Conservation (phyloP, 2,797 vertebrate species). For the Chiroxiphia lanceolata region DNA sequence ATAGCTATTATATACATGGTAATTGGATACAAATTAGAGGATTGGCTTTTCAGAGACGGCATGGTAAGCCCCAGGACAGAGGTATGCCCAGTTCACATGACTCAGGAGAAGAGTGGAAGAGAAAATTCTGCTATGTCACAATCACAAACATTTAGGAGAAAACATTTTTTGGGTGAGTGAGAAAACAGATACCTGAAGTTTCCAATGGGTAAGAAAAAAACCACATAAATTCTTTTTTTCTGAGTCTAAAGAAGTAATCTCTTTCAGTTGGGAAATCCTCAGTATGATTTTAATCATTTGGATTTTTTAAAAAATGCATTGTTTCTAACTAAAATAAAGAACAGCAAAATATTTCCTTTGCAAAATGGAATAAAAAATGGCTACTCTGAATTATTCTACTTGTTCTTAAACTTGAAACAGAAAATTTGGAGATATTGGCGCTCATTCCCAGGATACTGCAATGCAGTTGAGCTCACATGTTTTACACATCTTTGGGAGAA, state of each 20-base stretch:
- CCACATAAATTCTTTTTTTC: not conserved
- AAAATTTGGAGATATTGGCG: not conserved
- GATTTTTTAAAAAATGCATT: not conserved
- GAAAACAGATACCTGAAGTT: constrained; percentile 17
- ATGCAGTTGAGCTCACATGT: not conserved
- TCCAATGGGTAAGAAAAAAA: constrained; percentile 19
- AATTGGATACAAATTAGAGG: not conserved
- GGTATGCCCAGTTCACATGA: not conserved
- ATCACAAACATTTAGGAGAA: not conserved
- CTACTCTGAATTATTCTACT: not conserved
- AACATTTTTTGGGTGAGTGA: constrained; percentile 8
- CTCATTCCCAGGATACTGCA: not conserved
- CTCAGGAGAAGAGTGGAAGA: not conserved
- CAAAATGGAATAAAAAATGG: not conserved
- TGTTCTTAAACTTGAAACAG: not conserved
- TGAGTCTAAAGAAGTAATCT: not conserved
- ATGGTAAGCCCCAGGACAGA: not conserved
- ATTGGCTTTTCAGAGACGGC: not conserved
- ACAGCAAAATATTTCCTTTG: not conserved
- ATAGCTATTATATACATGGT: not conserved
- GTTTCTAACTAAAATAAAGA: constrained; percentile 4
- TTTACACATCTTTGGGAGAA: not conserved
- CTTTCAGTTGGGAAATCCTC: not conserved
- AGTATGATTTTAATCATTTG: not conserved
- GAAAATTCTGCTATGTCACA: not conserved